These are phyloP conservation scores for Brachionichthys hirsutus DNA, from an alignment of 2,113 vertebrate genomes.

Conservation along the genomic window DNA sequence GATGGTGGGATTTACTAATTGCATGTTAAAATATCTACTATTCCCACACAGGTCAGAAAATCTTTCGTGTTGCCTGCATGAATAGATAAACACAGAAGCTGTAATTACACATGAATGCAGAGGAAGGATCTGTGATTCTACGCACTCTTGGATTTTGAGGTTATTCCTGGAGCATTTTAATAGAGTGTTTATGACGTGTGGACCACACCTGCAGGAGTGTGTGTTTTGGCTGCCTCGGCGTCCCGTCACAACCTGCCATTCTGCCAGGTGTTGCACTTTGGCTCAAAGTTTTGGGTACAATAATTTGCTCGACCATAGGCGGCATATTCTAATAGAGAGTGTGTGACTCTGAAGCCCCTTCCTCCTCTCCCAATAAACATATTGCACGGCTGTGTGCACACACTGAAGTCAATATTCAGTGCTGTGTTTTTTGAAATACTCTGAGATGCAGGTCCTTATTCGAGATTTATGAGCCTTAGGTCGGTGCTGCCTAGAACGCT, in stretches of 20 bases:
- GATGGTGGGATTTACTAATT: conserved; percentile 3
- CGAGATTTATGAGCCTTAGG: conserved; percentile 61
- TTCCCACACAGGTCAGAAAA: conserved; percentile 23
- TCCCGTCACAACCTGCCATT: conserved; percentile 31
- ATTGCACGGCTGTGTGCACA: conserved; percentile 5
- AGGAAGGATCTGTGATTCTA: conserved; percentile 48
- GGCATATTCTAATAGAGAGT: background rate
- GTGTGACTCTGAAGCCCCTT: background rate
- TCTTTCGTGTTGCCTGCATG: conserved; percentile 6
- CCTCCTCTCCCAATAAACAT: conserved; percentile 5
- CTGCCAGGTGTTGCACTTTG: conserved; percentile 17
- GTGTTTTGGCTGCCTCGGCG: conserved; percentile 27
- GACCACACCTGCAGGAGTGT: conserved; percentile 63
- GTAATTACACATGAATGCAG: conserved; percentile 37
- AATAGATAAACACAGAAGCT: conserved; percentile 21
- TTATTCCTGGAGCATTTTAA: conserved; percentile 58
- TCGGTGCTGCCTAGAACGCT: conserved; percentile 56
- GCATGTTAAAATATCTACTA: conserved; percentile 3
- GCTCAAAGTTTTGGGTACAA: background rate
- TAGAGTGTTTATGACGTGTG: conserved; percentile 64
- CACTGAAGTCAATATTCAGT: conserved; percentile 32
- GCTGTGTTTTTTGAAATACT: conserved; percentile 45
- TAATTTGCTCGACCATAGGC: conserved; percentile 7
- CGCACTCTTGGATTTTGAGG: conserved; percentile 48
- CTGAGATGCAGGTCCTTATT: conserved; percentile 46